Evolutionary conservation across 2,113 vertebrate species (phyloP), one percentile per base, ranked within the genome.

Genomic region (Propithecus coquereli): DNA sequence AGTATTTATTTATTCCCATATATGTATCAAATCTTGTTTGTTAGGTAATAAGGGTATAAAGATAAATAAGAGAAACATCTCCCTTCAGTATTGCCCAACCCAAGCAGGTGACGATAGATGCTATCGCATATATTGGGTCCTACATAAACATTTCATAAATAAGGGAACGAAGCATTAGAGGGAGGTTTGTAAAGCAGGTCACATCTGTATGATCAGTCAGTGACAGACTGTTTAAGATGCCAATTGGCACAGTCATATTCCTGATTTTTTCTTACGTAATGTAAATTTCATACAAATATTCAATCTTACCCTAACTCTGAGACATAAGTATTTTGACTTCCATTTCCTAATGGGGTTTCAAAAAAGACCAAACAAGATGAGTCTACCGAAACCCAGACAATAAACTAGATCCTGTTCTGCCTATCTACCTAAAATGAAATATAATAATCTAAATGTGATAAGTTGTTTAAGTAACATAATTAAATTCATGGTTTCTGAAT

Each of bases 401-500:
- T n/a, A 80, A 32, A 80, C 61, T 59, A 70, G 32, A 63, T 52
- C 32, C 8, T 61, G 45, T 52, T 40, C 16, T 3, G 59, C 18
- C 43, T 91, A 22, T 84, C 84, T 8, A 73, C 30, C 63, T 74
- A 66, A 91, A 65, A 91, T 80, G 37, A 91, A 73, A 68, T 45
- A 50, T 14, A 83, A 68, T 63, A 52, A 82, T 45, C 63, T 73
- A 68, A 52, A 32, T 37, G 18, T n/a, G 74, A 47, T 74, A 14
- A 87, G 7, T 70, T 80, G 32, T 80, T 80, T 73, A 63, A 76
- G 82, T 45, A 63, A 63, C 40, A 1, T 40, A 85, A 63, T 76
- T 80, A 91, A 85, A 40, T 37, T 59, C 52, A 52, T 27, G 71
- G 18, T 76, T 95, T 89, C 57, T 85, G 73, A 94, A 57, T 57